A percentile compares a stretch with the other conserved stretches of the same genome.
These are phyloP conservation scores for Clavelina lepadiformis DNA, from an alignment of 23 tunicate species.

Conservation along the genomic window DNA sequence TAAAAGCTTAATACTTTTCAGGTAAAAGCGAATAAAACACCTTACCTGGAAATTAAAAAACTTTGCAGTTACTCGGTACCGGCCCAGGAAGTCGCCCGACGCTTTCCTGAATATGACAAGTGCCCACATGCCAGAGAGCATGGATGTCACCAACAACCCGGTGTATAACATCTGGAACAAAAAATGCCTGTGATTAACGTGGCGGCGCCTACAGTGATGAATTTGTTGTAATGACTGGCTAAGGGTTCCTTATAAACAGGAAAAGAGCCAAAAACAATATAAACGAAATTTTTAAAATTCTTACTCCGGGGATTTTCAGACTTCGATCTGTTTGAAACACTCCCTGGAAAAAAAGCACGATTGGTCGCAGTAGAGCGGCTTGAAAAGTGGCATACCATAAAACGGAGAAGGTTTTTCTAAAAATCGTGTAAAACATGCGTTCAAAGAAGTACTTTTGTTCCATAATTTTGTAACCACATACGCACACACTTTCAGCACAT, in stretches of 20 bases:
- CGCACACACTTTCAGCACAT: too few relatives aligned
- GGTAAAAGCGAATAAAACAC: too few relatives aligned
- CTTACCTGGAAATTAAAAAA: conserved; percentile 75
- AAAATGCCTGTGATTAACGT: too few relatives aligned
- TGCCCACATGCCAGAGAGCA: conserved; percentile 95
- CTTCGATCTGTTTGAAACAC: conserved; percentile 47
- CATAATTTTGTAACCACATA: too few relatives aligned
- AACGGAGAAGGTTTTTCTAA: conserved; percentile 57
- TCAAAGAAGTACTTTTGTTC: too few relatives aligned
- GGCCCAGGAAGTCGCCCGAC: conserved; percentile 29
- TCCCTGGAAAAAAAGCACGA: conserved; percentile 68
- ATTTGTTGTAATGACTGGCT: too few relatives aligned
- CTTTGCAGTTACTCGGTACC: conserved; percentile 61
- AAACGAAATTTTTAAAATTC: not conserved
- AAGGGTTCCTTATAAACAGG: too few relatives aligned
- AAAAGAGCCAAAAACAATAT: too few relatives aligned
- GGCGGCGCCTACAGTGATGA: too few relatives aligned
- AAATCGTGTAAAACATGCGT: too few relatives aligned
- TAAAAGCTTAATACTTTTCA: not conserved
- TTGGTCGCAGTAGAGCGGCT: conserved; percentile 63
- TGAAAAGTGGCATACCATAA: conserved; percentile 80
- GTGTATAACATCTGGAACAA: conserved; percentile 50
- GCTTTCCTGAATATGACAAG: conserved; percentile 65
- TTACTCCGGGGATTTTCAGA: conserved; percentile 51
- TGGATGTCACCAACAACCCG: conserved; percentile 46